Evolutionary conservation across 2,888 invertebrate species (phyloP).

Genomic region (Hofmannophila pseudospretella): DNA sequence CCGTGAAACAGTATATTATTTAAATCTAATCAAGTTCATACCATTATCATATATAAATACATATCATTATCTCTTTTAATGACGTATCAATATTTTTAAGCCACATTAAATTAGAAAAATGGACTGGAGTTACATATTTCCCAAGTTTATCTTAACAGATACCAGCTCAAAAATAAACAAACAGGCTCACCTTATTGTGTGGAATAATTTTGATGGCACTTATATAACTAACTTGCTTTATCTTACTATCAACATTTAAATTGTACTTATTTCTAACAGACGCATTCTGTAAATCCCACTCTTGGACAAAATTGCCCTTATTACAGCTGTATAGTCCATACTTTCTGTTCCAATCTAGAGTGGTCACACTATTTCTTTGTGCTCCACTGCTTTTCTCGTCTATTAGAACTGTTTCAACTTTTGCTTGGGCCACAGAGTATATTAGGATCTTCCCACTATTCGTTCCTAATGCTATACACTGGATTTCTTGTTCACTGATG

Average conservation of each 20-base stretch:
- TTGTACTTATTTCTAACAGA: constrained; percentile 69
- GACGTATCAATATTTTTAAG: too few relatives aligned
- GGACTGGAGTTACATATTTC: too few relatives aligned
- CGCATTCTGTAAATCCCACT: constrained; percentile 74
- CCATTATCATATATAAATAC: too few relatives aligned
- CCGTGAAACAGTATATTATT: too few relatives aligned
- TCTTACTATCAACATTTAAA: constrained; percentile 81
- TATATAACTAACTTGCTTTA: constrained; percentile 71
- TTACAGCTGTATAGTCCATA: constrained; percentile 74
- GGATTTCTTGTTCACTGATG: constrained; percentile 41
- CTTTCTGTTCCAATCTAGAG: constrained; percentile 78
- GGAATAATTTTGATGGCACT: constrained; percentile 80
- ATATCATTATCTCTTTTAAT: too few relatives aligned
- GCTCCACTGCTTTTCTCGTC: constrained; percentile 61
- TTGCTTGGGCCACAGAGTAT: constrained; percentile 83
- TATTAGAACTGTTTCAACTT: constrained; percentile 77
- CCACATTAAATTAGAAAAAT: too few relatives aligned
- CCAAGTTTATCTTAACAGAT: too few relatives aligned
- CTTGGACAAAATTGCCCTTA: constrained; percentile 69
- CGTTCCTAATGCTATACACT: constrained; percentile 85
- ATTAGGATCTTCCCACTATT: constrained; percentile 83
- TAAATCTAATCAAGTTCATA: too few relatives aligned
- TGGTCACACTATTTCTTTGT: constrained; percentile 45
- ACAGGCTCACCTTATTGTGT: constrained; percentile 56
- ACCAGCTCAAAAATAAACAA: too few relatives aligned